phyloP scores from a whole-genome alignment of 2,797 vertebrate species.

The Lagocephalus sceleratus region DNA sequence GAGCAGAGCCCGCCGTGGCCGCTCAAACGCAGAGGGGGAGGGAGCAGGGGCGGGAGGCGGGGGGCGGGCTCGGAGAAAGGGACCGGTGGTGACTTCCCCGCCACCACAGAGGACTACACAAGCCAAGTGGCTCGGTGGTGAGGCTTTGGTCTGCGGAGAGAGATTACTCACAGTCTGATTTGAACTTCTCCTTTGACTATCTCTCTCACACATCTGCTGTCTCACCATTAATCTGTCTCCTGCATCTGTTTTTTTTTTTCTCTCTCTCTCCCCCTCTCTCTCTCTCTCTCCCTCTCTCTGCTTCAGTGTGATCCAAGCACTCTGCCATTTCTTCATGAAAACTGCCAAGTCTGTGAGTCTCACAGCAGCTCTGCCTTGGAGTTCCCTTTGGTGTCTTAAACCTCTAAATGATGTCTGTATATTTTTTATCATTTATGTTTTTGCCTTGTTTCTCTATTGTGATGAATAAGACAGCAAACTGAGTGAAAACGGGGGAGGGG shows the following conservation, averaged over 20 bases:
- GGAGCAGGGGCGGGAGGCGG: constrained; percentile 50
- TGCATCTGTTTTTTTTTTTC: constrained; percentile 49
- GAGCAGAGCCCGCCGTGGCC: constrained; percentile 72
- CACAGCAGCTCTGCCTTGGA: constrained; percentile 70
- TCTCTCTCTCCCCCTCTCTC: no score
- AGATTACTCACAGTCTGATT: constrained; percentile 39
- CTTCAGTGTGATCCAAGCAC: constrained; percentile 64
- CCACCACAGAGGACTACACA: constrained; percentile 94
- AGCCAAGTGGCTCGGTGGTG: constrained; percentile 96
- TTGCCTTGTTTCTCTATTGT: constrained; percentile 54
- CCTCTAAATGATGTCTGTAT: constrained; percentile 59
- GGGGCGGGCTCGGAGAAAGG: constrained; percentile 45
- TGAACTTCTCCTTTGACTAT: constrained; percentile 34
- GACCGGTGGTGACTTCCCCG: constrained; percentile 56
- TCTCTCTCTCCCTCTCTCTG: no score
- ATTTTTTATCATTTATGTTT: constrained; percentile 37
- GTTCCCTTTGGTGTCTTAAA: constrained; percentile 75
- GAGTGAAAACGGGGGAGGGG: constrained; percentile 15
- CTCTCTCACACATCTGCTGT: constrained; percentile 34
- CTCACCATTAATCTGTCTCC: constrained; percentile 49
- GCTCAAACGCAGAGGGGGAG: constrained; percentile 63
- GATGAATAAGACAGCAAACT: constrained; percentile 32
- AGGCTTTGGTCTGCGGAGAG: constrained; percentile 48
- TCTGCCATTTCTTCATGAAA: constrained; percentile 63
- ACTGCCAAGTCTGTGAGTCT: constrained; percentile 62